Conservation (phyloP, 2,888 invertebrate genomes). For the Eumerus sabulonum region DNA sequence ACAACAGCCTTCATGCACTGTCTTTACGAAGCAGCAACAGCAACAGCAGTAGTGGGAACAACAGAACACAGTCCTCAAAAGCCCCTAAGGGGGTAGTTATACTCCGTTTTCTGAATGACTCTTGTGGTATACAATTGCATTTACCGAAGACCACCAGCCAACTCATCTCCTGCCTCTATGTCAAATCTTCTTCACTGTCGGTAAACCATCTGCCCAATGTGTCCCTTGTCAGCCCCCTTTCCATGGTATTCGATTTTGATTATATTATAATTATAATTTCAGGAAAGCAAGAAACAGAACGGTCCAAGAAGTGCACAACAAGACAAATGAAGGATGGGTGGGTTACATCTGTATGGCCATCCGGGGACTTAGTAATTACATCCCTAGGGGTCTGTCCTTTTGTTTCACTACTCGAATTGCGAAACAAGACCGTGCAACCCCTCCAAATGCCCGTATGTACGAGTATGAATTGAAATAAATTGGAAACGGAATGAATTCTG, state of each 20-base stretch:
- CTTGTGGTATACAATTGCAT: slow-evolving; percentile 63
- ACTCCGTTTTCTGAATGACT: slow-evolving; percentile 48
- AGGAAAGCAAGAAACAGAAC: slow-evolving; percentile 36
- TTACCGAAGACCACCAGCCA: slow-evolving; percentile 17
- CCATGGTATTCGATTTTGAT: slow-evolving; percentile 26
- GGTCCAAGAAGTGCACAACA: background rate
- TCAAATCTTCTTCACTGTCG: slow-evolving; percentile 57
- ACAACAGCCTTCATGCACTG: no score
- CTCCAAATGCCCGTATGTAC: no score
- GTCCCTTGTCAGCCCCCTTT: background rate
- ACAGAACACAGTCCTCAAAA: slow-evolving; percentile 39
- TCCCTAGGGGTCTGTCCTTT: slow-evolving; percentile 47
- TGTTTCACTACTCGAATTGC: slow-evolving; percentile 7
- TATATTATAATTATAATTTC: slow-evolving; percentile 67
- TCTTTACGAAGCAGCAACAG: no score
- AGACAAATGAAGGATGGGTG: slow-evolving; percentile 29
- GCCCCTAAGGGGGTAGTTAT: slow-evolving; percentile 56
- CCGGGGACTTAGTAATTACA: slow-evolving; percentile 63
- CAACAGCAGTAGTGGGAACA: background rate
- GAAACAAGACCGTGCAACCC: slow-evolving; percentile 36
- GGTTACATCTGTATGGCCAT: slow-evolving; percentile 35
- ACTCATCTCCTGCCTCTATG: background rate
- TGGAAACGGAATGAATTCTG: slow-evolving; percentile 40
- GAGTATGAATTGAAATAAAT: slow-evolving; percentile 60
- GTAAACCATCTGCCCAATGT: slow-evolving; percentile 11